Conservation (phyloP, 2,888 invertebrate species). For the Pseudococcus jackbeardsleyi region DNA sequence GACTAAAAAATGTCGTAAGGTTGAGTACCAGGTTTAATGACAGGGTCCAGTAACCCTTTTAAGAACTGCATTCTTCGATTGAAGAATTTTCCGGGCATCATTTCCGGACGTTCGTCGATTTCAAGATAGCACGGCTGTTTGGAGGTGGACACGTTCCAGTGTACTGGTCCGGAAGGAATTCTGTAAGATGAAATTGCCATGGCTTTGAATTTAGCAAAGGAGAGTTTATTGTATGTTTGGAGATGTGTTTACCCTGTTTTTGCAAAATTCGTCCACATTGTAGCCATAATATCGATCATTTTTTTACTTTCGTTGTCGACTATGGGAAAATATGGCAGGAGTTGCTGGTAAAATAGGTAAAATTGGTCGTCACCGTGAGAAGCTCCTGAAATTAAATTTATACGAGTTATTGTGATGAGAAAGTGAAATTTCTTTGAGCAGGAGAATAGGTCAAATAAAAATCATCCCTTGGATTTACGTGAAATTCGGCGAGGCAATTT, state of each 20-base stretch:
- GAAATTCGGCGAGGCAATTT: too few relatives aligned
- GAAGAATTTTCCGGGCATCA: slow-evolving; percentile 25
- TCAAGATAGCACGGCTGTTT: background rate
- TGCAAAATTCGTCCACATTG: slow-evolving; percentile 84
- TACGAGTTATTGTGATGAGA: too few relatives aligned
- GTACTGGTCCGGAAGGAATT: background rate
- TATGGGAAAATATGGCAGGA: background rate
- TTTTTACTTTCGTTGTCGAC: slow-evolving; percentile 70
- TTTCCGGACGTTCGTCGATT: slow-evolving; percentile 25
- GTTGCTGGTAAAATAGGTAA: slow-evolving; percentile 34
- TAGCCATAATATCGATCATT: slow-evolving; percentile 76
- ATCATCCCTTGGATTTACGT: too few relatives aligned
- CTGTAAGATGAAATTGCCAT: background rate
- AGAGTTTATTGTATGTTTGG: background rate
- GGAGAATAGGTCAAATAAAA: too few relatives aligned
- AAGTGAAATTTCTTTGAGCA: too few relatives aligned
- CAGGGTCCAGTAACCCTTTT: background rate
- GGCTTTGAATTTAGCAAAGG: too few relatives aligned
- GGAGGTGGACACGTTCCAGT: slow-evolving; percentile 1
- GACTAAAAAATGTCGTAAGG: slow-evolving; percentile 44
- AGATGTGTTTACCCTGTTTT: slow-evolving; percentile 75
- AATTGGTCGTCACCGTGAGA: slow-evolving; percentile 49
- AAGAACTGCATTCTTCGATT: background rate
- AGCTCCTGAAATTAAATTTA: background rate
- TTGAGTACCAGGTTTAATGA: background rate